phyloP scores from a whole-genome alignment of 2,888 invertebrate genomes.

The Abrostola triplasia region DNA sequence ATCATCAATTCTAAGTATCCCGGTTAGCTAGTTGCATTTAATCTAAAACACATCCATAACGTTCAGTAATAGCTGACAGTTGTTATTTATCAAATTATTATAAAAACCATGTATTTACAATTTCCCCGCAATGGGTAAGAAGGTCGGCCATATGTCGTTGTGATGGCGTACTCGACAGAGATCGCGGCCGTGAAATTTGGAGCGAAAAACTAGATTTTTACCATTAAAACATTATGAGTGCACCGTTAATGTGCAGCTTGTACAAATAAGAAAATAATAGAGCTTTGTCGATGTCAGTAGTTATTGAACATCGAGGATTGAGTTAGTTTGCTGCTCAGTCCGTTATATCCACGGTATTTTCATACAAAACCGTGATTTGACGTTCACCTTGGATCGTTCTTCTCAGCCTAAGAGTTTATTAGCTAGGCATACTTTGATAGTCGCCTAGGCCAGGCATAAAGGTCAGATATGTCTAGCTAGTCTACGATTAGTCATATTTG shows the following conservation, averaged over 20 bases:
- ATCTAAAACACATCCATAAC: conserved; percentile 26
- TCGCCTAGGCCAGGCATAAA: no score
- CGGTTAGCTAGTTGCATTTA: conserved; percentile 15
- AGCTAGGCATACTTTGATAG: no score
- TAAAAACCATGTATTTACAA: conserved; percentile 46
- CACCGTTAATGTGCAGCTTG: conserved; percentile 49
- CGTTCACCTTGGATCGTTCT: neutral
- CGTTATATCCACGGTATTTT: neutral
- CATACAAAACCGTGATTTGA: neutral
- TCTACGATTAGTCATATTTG: no score
- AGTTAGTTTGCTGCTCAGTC: neutral
- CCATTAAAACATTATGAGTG: conserved; percentile 58
- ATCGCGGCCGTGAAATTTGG: conserved; percentile 76
- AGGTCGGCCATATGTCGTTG: conserved; percentile 52
- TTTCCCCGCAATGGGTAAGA: conserved; percentile 53
- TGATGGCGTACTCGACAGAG: conserved; percentile 46
- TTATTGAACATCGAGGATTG: conserved; percentile 9
- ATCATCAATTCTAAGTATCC: conserved; percentile 1
- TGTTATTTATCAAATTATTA: conserved; percentile 31
- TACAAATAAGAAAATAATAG: conserved; percentile 38
- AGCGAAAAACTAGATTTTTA: conserved; percentile 75
- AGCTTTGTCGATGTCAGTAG: conserved; percentile 3
- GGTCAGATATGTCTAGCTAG: no score
- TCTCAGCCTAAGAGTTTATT: no score
- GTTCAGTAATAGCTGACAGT: conserved; percentile 13